These are phyloP conservation scores for Andrena praecox DNA, from an alignment of 2,888 invertebrate species.

Conservation along the genomic window DNA sequence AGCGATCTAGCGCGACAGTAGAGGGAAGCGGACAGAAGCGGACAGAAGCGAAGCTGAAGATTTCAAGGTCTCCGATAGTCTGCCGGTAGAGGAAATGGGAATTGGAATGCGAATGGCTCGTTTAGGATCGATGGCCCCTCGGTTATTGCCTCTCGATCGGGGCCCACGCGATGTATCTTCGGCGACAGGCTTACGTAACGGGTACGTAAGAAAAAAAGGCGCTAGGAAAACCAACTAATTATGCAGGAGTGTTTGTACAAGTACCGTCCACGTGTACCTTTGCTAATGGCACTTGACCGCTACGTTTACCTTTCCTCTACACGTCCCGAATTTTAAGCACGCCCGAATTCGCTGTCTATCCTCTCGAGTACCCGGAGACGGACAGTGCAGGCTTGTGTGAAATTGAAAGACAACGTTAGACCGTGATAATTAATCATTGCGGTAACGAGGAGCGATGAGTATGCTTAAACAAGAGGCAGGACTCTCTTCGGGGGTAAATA, in stretches of 20 bases:
- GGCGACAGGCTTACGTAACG: slow-evolving; percentile 17
- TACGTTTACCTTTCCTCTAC: slow-evolving; percentile 51
- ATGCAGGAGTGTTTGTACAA: slow-evolving; percentile 49
- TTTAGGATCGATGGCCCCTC: slow-evolving; percentile 17
- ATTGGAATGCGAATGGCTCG: slow-evolving; percentile 6
- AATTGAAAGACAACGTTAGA: not conserved
- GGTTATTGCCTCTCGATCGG: not conserved
- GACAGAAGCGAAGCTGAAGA: no score
- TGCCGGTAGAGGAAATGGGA: slow-evolving; percentile 15
- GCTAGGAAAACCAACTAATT: slow-evolving; percentile 49
- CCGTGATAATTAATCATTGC: slow-evolving; percentile 27
- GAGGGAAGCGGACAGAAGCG: no score
- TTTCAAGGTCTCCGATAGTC: not conserved
- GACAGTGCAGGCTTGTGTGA: not conserved
- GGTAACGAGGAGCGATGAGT: slow-evolving; percentile 12
- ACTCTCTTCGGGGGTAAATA: slow-evolving; percentile 13
- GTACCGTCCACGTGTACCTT: slow-evolving; percentile 31
- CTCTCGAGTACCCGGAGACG: not conserved
- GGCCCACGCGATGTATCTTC: not conserved
- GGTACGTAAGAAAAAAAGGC: slow-evolving; percentile 24
- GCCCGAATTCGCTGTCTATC: slow-evolving; percentile 33
- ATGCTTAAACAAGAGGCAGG: slow-evolving; percentile 5
- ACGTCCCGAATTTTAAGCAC: slow-evolving; percentile 52
- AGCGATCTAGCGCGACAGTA: not conserved
- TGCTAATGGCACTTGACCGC: slow-evolving; percentile 46